phyloP scores from a whole-genome alignment of 2,797 vertebrate species.

The Ammospiza maritima region DNA sequence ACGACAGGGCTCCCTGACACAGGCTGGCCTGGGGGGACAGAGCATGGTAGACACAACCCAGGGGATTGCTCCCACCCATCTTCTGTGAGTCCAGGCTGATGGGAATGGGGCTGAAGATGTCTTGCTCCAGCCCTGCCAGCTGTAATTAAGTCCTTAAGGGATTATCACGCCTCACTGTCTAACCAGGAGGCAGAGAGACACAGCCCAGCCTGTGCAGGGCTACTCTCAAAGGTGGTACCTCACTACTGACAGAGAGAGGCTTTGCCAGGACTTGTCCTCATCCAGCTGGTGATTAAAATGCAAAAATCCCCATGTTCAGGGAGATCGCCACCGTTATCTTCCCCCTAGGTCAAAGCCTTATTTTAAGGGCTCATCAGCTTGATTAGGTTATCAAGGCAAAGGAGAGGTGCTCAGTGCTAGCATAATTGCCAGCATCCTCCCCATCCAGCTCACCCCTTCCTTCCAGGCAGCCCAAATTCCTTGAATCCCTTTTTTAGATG shows the following conservation, averaged over 20 bases:
- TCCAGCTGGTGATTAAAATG: neutral
- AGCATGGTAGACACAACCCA: rapidly evolving
- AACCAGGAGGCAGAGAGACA: neutral
- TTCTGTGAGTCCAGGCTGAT: neutral
- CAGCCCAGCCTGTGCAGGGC: rapidly evolving
- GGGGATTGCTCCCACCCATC: rapidly evolving
- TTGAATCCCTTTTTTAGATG: slow-evolving; percentile 10
- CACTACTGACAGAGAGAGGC: neutral
- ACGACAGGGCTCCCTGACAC: rapidly evolving
- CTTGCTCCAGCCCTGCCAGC: neutral
- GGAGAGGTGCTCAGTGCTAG: neutral
- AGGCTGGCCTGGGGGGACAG: rapidly evolving
- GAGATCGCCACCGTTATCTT: slow-evolving; percentile 20
- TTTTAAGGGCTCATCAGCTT: neutral
- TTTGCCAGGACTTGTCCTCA: neutral
- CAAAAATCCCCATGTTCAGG: neutral
- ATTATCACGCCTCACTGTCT: neutral
- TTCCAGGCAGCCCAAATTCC: slow-evolving; percentile 13
- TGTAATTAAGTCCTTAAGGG: slow-evolving; percentile 17
- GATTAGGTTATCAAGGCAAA: neutral
- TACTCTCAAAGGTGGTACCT: neutral
- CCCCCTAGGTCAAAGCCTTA: neutral
- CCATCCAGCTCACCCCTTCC: neutral
- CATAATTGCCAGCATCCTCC: neutral
- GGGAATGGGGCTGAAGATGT: neutral